Percentiles rank a stretch among this genome's conserved stretches.
Conservation (phyloP, 2,797 vertebrate species). For the Allobates femoralis region DNA sequence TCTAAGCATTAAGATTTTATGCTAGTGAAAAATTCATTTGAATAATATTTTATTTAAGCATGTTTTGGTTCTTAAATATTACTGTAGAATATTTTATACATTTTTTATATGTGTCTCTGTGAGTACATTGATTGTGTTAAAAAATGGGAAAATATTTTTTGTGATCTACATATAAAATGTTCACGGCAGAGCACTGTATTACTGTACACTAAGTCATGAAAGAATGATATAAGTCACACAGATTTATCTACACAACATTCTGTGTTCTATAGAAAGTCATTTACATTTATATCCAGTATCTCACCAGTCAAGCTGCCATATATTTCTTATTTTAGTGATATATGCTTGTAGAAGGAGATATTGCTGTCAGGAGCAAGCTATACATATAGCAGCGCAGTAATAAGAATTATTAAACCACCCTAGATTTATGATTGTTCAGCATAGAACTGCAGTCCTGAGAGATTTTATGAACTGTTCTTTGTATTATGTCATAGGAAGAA, state of each 20-base stretch:
- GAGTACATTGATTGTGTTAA: neutral
- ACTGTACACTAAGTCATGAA: conserved; percentile 34
- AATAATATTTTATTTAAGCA: neutral
- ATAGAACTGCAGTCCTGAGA: conserved; percentile 35
- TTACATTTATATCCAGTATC: conserved; percentile 46
- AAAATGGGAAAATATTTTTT: neutral
- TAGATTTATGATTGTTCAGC: conserved; percentile 49
- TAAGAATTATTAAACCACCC: conserved; percentile 37
- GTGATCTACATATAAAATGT: conserved; percentile 14
- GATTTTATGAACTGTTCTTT: conserved; percentile 35
- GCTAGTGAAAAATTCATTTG: neutral
- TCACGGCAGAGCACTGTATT: neutral
- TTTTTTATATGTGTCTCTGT: neutral
- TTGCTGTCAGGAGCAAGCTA: conserved; percentile 25
- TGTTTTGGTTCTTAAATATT: neutral
- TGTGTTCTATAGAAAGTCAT: conserved; percentile 37
- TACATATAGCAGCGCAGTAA: conserved; percentile 19
- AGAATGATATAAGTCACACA: conserved; percentile 25
- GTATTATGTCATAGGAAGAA: conserved; percentile 37
- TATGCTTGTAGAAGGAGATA: conserved; percentile 13
- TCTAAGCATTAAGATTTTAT: neutral
- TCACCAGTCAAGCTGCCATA: conserved; percentile 31
- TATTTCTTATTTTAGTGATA: conserved; percentile 38
- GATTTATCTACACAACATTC: conserved; percentile 38
- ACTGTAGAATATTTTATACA: neutral